Evolutionary conservation across 2,888 invertebrate genomes (phyloP), one percentile per base, ranked within the genome.

Genomic region (Loripinus fragilis): DNA sequence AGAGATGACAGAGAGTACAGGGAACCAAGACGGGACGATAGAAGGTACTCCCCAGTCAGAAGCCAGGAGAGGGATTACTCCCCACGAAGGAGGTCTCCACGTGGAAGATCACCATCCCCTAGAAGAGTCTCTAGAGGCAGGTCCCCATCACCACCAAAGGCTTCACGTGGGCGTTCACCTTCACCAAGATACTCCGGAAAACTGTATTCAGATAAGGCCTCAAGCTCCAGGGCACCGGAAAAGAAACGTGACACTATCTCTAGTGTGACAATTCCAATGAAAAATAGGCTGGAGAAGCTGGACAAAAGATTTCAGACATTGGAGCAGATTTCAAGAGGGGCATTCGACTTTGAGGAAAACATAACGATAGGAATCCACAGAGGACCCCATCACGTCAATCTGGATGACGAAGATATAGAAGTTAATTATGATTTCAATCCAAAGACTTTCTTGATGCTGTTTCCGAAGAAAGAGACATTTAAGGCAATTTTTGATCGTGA

Each of bases 301-400:
- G 55, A 79, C 35, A 81, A 78, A 50, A 41, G 84, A 12, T 84
- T 81, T 80, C 73, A 78, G 41, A 84, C 84, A 10, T 48, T 74
- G 12, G 84, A 84, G 17, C 84, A 84, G 65, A 42, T 71, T 0
- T 72, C 77, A 28, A 72, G 75, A 33, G 83, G 84, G 2, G 69
- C 74, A 12, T 86, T 91, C 76, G 83, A 86, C 64, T 83, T 90
- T 75, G 90, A 91, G 38, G 90, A 90, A 50, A 90, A 90, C 67
- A 90, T 91, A 20, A 89, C 90, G 17, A 90, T 91, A 64, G 91
- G 90, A n/a, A 90, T 91, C 35, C 88, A 90, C 69, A 85, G 91
- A 10, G 87, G 87, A 15, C 86, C 87, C 0, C 79, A 81, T 25
- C 80, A 82, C 65, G 50, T 81, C 20, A 78, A 80, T n/a, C 85